These are phyloP conservation scores for Ascidia mentula DNA, from an alignment of 23 tunicate genomes.

Conservation along the genomic window DNA sequence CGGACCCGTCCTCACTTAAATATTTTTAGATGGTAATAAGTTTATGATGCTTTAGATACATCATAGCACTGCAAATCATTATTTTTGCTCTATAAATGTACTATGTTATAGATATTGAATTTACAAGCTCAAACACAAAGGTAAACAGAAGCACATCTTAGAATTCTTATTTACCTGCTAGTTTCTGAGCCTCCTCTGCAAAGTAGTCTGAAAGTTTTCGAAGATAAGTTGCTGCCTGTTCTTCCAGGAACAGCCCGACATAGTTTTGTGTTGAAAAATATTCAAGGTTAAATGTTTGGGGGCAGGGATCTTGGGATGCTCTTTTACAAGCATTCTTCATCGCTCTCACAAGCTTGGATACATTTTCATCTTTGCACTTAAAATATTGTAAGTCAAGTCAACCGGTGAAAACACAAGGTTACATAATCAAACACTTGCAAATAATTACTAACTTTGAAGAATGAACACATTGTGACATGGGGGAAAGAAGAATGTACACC, in stretches of 20 bases:
- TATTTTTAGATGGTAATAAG: too few relatives aligned
- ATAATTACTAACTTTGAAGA: slow-evolving; percentile 61
- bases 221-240: slow-evolving; percentile 55
- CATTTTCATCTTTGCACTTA: slow-evolving; percentile 89
- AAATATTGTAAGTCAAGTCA: background rate
- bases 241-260: slow-evolving; percentile 86
- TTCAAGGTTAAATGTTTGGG: slow-evolving; percentile 57
- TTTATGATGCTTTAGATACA: too few relatives aligned
- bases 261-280: slow-evolving; percentile 80
- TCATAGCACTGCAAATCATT: too few relatives aligned
- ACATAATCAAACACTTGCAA: too few relatives aligned
- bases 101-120: background rate
- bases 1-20: too few relatives aligned
- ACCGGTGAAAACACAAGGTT: too few relatives aligned
- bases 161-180: slow-evolving; percentile 31
- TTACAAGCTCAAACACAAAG: too few relatives aligned
- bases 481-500: slow-evolving; percentile 93
- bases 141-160: background rate
- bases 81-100: background rate
- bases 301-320: slow-evolving; percentile 14
- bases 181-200: slow-evolving; percentile 54
- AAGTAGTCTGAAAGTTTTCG: slow-evolving; percentile 69
- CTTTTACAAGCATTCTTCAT: slow-evolving; percentile 42
- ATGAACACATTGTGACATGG: slow-evolving; percentile 81
- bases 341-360: slow-evolving; percentile 45